phyloP scores from a whole-genome alignment of 2,888 invertebrate genomes.

The Aporophyla lueneburgensis region DNA sequence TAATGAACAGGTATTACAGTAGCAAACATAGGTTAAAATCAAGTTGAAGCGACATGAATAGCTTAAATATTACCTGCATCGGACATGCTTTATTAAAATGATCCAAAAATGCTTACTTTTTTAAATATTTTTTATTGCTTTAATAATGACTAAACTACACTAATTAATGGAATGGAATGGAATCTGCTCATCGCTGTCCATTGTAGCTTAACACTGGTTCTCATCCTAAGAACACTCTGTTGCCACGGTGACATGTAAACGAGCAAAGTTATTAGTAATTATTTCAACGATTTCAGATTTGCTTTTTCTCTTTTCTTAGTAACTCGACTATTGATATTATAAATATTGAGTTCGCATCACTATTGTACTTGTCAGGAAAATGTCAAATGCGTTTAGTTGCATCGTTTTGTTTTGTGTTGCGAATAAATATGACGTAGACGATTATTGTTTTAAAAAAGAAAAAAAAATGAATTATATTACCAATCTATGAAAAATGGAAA shows the following conservation, averaged over 20 bases:
- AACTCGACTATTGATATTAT: background rate
- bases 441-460: too few species aligned
- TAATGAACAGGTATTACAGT: too few species aligned
- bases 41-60: too few species aligned
- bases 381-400: conserved; percentile 5
- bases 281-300: background rate
- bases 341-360: background rate
- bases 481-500: too few species aligned
- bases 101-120: background rate
- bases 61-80: too few species aligned
- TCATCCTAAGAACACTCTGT: background rate
- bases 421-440: too few species aligned
- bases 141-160: background rate
- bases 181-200: background rate
- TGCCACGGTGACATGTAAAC: too few species aligned
- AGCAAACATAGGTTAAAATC: too few species aligned
- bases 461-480: too few species aligned
- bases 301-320: background rate
- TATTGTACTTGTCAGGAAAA: background rate
- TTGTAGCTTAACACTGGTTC: background rate
- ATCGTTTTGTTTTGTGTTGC: background rate
- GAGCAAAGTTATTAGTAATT: background rate
- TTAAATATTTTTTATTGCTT: background rate
- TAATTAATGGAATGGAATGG: background rate
- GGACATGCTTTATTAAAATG: too few species aligned